phyloP scores from a whole-genome alignment of 2,113 vertebrate genomes.

The Nyctereutes procyonoides region DNA sequence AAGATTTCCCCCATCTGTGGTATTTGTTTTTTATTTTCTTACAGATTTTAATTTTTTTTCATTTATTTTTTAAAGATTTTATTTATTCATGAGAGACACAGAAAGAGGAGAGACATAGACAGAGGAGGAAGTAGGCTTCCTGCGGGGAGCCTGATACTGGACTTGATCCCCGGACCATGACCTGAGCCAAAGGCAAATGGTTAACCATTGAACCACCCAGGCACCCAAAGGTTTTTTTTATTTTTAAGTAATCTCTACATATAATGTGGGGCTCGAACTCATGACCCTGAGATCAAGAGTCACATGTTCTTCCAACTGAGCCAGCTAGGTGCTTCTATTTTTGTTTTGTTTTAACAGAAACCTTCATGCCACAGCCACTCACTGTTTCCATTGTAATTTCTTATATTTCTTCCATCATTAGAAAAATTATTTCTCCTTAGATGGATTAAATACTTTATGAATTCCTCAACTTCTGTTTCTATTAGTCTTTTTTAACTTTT shows the following conservation, averaged over 20 bases:
- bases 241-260: background rate
- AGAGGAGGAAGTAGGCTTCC: too few relatives aligned
- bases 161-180: too few relatives aligned
- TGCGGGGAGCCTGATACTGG: too few relatives aligned
- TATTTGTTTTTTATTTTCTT: background rate
- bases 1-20: background rate
- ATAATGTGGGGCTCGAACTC: background rate
- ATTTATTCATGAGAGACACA: too few relatives aligned
- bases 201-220: too few relatives aligned
- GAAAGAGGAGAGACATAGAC: too few relatives aligned
- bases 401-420: background rate
- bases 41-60: too few relatives aligned
- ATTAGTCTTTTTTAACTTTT: background rate
- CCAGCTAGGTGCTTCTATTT: background rate
- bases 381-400: background rate
- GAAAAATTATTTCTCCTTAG: background rate
- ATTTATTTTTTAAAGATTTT: too few relatives aligned
- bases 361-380: background rate
- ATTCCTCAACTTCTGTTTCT: background rate
- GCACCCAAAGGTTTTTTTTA: background rate
- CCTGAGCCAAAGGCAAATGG: too few relatives aligned
- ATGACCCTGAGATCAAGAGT: background rate
- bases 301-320: background rate
- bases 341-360: too few relatives aligned
- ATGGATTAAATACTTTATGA: background rate